These are phyloP conservation scores for Andrena haemorrhoa DNA, from an alignment of 2,888 invertebrate species.

Conservation along the genomic window DNA sequence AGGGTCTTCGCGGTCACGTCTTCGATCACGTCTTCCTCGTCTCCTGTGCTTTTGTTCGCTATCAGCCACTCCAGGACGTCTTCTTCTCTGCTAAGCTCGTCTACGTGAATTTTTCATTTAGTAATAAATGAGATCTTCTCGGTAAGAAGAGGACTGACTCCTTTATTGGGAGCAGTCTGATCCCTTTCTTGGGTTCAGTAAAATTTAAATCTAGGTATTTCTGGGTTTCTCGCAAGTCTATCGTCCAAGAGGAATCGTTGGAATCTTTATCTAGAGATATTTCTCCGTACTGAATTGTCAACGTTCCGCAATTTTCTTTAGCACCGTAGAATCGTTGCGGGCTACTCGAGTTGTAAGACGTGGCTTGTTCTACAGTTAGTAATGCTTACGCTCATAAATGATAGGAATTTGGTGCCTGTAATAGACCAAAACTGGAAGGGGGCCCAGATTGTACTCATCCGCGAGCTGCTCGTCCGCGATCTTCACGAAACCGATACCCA, in stretches of 20 bases:
- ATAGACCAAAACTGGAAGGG: slow-evolving; percentile 95
- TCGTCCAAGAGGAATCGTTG: no score
- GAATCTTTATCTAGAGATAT: no score
- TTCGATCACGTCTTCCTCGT: slow-evolving; percentile 97
- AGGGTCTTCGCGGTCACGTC: slow-evolving; percentile 96
- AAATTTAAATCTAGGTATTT: no score
- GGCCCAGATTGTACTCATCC: slow-evolving; percentile 96
- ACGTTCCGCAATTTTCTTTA: background rate
- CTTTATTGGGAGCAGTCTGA: no score
- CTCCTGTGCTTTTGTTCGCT: slow-evolving; percentile 96
- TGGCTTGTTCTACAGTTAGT: background rate
- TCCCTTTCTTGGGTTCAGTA: no score
- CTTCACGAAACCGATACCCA: slow-evolving; percentile 97
- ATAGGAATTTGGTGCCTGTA: slow-evolving; percentile 97
- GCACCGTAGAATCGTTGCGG: no score
- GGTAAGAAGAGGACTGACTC: background rate
- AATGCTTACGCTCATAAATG: slow-evolving; percentile 93
- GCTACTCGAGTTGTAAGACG: no score
- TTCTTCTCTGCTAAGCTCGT: slow-evolving; percentile 95
- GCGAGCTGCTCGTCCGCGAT: slow-evolving; percentile 96
- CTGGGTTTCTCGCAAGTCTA: no score
- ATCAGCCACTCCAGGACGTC: slow-evolving; percentile 97
- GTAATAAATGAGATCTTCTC: background rate
- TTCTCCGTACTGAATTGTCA: background rate
- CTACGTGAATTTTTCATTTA: slow-evolving; percentile 83